Base-by-base conservation (phyloP, 2,113 vertebrate genomes). In the Ranitomeya imitator region DNA sequence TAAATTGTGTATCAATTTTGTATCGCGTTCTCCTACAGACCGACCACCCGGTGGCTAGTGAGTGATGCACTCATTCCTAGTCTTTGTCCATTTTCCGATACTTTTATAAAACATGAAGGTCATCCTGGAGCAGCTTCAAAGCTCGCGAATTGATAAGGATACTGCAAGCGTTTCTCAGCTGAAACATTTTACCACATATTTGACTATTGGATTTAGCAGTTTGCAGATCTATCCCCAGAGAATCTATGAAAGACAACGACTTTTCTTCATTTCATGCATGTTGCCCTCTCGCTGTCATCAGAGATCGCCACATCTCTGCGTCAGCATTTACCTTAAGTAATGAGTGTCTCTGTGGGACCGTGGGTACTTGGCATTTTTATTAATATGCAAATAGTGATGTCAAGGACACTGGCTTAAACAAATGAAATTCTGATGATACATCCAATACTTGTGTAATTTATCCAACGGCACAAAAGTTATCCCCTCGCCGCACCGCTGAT, bases 341-440 rank as follows among this genome's bases (percentile, higher is more conserved):
- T 74, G 71, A 74, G 37, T 7, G 71, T 74, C 71, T 87, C 86
- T 69, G 1, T 55, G 63, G 86, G 86, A 80, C 16, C n/a, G 21
- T 55, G 82, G 65, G 13, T 61, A 61, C 4, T 57, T 59, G 86
- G 61, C 63, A 37, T 55, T 69, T 54, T 87, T 87, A 87, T 80
- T 87, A 87, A 80, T 87, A 80, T 80, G 78, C 86, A 80, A 87
- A 87, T 80, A 80, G 61, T 79, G 59, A 80, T 59, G 86, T 80
- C 86, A 87, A 87, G 86, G 78, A 80, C 86, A 67, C 23, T 19
- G 85, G 86, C 76, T 79, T 80, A 80, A 87, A 87, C 76, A 86
- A 86, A 86, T 86, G 85, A 45, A 54, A 86, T 67, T 79, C n/a
- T 79, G 60, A 79, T 67, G 85, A 86, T 79, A 79, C 76, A 23